Evolutionary conservation across 1,140 invertebrate genomes (phyloP), one percentile per base, ranked within the genome.

Genomic region (Bombus superbus): DNA sequence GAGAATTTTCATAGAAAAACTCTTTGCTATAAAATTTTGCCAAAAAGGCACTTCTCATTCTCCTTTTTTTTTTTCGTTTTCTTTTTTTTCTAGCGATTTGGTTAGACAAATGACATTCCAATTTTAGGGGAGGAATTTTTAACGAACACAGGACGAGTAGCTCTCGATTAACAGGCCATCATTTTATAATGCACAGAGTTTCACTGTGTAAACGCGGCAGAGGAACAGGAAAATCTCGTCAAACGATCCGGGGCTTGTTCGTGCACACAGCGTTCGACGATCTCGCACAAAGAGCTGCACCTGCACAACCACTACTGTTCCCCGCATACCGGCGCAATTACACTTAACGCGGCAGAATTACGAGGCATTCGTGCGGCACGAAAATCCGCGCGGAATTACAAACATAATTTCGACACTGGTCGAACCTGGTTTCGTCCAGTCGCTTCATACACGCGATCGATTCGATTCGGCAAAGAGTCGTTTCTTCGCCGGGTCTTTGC

Each of bases 321-420:
- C 62, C 38, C 47, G 57, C 66, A 74, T 89, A 77, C 72, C 78
- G 13, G 28, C 53, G 53, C 66, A 89, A 89, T 89, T 89, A 89
- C 81, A 75, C 76, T 86, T 83, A 86, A 68, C 73, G 64, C 35
- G 74, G 74, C 73, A 25, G 69, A 59, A 83, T 82, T 74, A 66
- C 79, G 75, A 80, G 68, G 69, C 62, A 85, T 89, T 89, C 81
- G 78, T 85, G 88, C 81, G 59, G 77, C 73, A 85, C 64, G 89
- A 87, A 87, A 90, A 87, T 89, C 62, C 84, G 66, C 35, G 59
- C 35, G 32, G 77, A 82, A 77, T 83, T 77, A 72, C 62, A 64
- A 83, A 84, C 38, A 57, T 83, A 86, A 86, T 89, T 89, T 89
- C 80, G 76, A 83, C 71, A 69, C 38, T 0, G 32, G 47, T 32